phyloP scores from a whole-genome alignment of 2,888 invertebrate genomes.

The Drosophila lacicola region DNA sequence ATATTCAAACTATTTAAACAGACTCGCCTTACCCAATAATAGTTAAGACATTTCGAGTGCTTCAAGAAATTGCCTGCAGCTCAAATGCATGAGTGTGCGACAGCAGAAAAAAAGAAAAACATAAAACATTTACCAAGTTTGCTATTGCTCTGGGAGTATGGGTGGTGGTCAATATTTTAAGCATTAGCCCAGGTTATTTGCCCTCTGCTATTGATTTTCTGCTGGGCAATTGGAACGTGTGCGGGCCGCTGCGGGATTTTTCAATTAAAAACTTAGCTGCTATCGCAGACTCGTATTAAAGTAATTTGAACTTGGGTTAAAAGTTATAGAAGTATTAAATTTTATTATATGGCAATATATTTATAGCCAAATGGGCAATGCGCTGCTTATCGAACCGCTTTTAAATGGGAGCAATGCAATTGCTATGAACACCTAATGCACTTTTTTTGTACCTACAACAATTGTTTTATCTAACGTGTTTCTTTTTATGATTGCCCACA shows the following conservation, averaged over 20 bases:
- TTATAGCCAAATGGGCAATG: conserved; percentile 8
- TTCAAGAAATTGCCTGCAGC: conserved; percentile 12
- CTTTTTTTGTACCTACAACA: conserved; percentile 36
- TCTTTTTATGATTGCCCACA: conserved; percentile 28
- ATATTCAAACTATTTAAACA: conserved; percentile 17
- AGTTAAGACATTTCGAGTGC: conserved; percentile 41
- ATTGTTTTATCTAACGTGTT: conserved; percentile 48
- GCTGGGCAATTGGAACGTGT: neutral
- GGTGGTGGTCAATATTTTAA: conserved; percentile 23
- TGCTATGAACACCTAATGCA: conserved; percentile 36
- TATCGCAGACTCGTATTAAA: conserved; percentile 16
- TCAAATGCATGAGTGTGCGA: conserved; percentile 61
- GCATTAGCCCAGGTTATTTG: conserved; percentile 41
- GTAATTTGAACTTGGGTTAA: conserved; percentile 11
- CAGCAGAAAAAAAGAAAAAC: conserved; percentile 30
- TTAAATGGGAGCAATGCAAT: conserved; percentile 26
- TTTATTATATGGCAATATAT: neutral
- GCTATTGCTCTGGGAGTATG: conserved; percentile 5
- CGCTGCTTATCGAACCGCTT: conserved; percentile 30
- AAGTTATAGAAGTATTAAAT: conserved; percentile 23
- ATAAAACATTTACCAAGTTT: conserved; percentile 16
- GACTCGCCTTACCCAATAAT: conserved; percentile 41
- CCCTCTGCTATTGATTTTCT: conserved; percentile 34
- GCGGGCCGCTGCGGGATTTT: conserved; percentile 14
- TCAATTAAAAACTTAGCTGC: conserved; percentile 36